These are phyloP conservation scores for Tangachromis dhanisi DNA, from an alignment of 2,113 vertebrate genomes.

Conservation along the genomic window DNA sequence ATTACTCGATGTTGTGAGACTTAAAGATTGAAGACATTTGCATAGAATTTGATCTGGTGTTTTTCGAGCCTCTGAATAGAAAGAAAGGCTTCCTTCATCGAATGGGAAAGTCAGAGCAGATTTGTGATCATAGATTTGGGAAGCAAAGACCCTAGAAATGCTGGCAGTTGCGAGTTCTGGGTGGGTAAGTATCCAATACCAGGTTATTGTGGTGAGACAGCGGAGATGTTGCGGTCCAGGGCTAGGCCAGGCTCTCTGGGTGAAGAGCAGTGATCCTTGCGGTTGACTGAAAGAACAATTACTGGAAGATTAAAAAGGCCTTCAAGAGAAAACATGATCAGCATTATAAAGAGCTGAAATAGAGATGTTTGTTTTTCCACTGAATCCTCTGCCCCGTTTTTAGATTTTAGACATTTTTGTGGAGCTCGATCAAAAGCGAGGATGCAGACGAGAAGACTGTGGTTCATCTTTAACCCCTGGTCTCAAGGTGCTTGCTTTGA, in stretches of 20 bases:
- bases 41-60: background rate
- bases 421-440: conserved; percentile 36
- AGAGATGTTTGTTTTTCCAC: conserved; percentile 67
- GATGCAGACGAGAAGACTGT: conserved; percentile 49
- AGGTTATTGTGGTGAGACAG: conserved; percentile 66
- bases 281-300: conserved; percentile 61
- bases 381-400: conserved; percentile 19
- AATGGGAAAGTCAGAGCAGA: conserved; percentile 67
- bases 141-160: conserved; percentile 41
- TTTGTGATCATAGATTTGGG: conserved; percentile 46
- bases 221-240: conserved; percentile 60
- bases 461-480: conserved; percentile 54
- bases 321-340: conserved; percentile 40
- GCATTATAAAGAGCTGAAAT: conserved; percentile 50
- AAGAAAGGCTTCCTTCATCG: conserved; percentile 42
- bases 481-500: conserved; percentile 50
- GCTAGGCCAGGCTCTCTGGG: conserved; percentile 40
- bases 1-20: conserved; percentile 49
- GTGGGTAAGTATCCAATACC: conserved; percentile 31
- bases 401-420: conserved; percentile 62
- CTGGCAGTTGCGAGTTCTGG: conserved; percentile 35
- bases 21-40: background rate
- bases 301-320: conserved; percentile 60
- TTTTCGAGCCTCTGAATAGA: conserved; percentile 51
- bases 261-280: conserved; percentile 51